Evolutionary conservation across 2,797 vertebrate genomes (phyloP), one percentile per base, ranked within the genome.

Genomic region (Poeciliopsis turneri): DNA sequence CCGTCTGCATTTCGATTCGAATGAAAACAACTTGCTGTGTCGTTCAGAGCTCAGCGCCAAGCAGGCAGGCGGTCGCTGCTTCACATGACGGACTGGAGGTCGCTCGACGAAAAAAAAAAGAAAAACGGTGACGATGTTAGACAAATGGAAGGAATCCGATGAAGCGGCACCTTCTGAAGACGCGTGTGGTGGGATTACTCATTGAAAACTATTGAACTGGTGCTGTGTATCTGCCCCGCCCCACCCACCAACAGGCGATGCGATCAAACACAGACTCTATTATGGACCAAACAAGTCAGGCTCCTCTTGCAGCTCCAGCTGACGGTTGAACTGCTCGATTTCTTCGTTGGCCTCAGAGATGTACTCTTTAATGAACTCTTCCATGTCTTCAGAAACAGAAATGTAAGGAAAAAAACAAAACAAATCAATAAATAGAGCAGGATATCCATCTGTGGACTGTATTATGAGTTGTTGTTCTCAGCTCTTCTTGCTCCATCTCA

Each of bases 301-400:
- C 78, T 97, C 95, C 2, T 93, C 95, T 90, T 97, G 97, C 86
- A 97, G 96, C 76, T 99, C 98, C 93, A 98, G 93, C 82, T 98
- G 96, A 16, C 84, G 93, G 95, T 99, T 99, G 93, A 98, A 98
- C 8, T 89, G 94, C 86, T 99, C 98, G 0, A 99, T 97, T 83
- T 98, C 97, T 81, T 95, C 93, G 95, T 99, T 99, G 89, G 95
- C 96, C 89, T 98, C 97, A 23, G 96, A 93, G 74, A 99, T 78
- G 72, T 99, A 99, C 84, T 98, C 97, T 0, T 96, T 95, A 85
- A 99, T 97, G 83, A 99, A 99, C 69, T 96, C 95, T 69, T 98
- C 97, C 97, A 99, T 98, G 85, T 98, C 98, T 99, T 94, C 4
- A 79, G 84, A 18, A 33, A 51, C 8, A 59, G 47, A 43, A 20